A percentile compares a stretch with the other conserved stretches of the same genome.
phyloP scores from a whole-genome alignment of 64 coral and sea anemone species.

The Montipora capricornis region DNA sequence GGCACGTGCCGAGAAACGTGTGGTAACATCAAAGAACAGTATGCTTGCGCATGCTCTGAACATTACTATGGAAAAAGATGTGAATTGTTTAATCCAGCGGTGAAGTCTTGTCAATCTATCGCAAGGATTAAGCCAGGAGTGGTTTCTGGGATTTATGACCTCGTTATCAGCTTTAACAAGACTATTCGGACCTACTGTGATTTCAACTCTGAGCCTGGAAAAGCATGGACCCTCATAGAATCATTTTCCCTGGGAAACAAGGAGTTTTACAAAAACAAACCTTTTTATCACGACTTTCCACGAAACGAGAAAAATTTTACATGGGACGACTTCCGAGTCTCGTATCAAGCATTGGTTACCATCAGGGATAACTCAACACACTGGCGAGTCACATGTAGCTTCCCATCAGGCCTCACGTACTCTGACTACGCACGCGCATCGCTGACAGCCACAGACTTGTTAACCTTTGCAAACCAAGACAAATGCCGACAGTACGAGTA shows the following conservation, averaged over 20 bases:
- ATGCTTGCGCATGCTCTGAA: slow-evolving; percentile 34
- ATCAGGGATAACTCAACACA: slow-evolving; percentile 38
- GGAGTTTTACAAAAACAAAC: background rate
- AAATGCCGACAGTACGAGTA: slow-evolving; percentile 11
- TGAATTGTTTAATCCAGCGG: background rate
- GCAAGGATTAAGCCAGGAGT: background rate
- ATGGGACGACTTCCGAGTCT: slow-evolving; percentile 4
- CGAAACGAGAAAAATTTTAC: slow-evolving; percentile 23
- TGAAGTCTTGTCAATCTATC: slow-evolving; percentile 17
- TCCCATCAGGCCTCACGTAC: slow-evolving; percentile 23
- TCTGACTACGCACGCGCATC: slow-evolving; percentile 32
- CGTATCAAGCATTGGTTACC: slow-evolving; percentile 19
- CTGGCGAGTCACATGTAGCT: slow-evolving; percentile 43
- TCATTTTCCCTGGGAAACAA: slow-evolving; percentile 55
- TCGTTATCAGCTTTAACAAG: background rate
- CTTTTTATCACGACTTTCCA: slow-evolving; percentile 34
- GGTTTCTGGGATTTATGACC: slow-evolving; percentile 6
- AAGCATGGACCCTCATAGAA: slow-evolving; percentile 65
- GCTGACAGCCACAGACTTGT: slow-evolving; percentile 17
- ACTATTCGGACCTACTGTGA: slow-evolving; percentile 18
- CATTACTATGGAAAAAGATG: slow-evolving; percentile 43
- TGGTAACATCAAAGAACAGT: slow-evolving; percentile 22
- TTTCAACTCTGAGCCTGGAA: background rate
- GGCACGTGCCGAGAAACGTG: slow-evolving; percentile 50
- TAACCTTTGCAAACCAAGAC: slow-evolving; percentile 23